phyloP scores from a whole-genome alignment of 2,797 vertebrate species.

The Leptoclinus maculatus region DNA sequence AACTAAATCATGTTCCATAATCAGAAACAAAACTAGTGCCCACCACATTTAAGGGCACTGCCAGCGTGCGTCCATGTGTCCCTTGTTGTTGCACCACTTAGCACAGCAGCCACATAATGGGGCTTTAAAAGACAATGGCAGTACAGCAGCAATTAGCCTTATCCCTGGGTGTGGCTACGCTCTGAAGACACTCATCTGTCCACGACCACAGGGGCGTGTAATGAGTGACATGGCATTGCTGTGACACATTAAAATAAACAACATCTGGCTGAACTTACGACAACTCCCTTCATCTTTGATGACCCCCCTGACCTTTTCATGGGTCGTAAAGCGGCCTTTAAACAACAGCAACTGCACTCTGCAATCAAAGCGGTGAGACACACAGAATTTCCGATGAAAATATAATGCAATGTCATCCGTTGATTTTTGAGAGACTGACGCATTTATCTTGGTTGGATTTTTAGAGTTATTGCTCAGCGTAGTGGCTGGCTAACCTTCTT shows the following conservation, averaged over 20 bases:
- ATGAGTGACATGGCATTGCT: constrained; percentile 74
- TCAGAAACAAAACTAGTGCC: constrained; percentile 75
- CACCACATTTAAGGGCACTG: constrained; percentile 76
- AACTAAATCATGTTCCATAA: constrained; percentile 79
- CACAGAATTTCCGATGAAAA: not conserved
- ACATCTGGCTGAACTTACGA: constrained; percentile 56
- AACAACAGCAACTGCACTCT: not conserved
- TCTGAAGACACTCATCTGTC: constrained; percentile 64
- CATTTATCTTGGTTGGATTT: not conserved
- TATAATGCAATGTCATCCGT: not conserved
- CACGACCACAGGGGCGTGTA: constrained; percentile 62
- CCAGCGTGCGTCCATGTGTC: constrained; percentile 69
- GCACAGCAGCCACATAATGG: constrained; percentile 72
- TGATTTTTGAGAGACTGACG: not conserved
- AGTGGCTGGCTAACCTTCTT: not conserved
- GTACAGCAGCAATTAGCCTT: constrained; percentile 73
- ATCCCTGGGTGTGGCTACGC: constrained; percentile 68
- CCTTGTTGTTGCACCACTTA: constrained; percentile 73
- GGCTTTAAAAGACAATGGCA: constrained; percentile 78
- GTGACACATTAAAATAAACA: constrained; percentile 77
- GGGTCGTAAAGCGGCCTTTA: constrained; percentile 13
- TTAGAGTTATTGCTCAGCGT: not conserved
- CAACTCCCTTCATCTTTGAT: constrained; percentile 50
- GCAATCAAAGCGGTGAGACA: not conserved
- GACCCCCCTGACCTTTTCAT: constrained; percentile 56